These are phyloP conservation scores for Eumaeus atala DNA, from an alignment of 1,140 invertebrate genomes.

Conservation along the genomic window DNA sequence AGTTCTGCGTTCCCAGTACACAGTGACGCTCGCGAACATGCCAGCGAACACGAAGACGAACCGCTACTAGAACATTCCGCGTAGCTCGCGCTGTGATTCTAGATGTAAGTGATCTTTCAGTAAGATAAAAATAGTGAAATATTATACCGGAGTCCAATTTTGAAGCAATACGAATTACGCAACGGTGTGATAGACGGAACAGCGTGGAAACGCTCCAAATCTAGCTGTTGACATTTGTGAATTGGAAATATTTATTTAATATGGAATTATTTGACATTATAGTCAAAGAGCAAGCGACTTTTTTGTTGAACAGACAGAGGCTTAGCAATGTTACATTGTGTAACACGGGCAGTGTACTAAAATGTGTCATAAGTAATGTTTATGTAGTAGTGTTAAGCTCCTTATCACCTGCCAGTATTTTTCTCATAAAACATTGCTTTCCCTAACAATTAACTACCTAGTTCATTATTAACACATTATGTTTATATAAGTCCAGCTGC, in stretches of 20 bases:
- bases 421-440: constrained; percentile 2
- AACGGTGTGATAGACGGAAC: too few species aligned
- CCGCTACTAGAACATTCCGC: constrained; percentile 59
- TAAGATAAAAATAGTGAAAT: constrained; percentile 10
- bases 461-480: neutral
- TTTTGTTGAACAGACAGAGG: neutral
- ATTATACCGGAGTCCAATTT: constrained; percentile 4
- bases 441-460: neutral
- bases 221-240: constrained; percentile 1
- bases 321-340: constrained; percentile 2
- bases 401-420: too few species aligned
- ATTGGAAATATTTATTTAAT: neutral
- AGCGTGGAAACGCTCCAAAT: neutral
- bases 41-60: constrained; percentile 35
- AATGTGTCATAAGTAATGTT: constrained; percentile 5
- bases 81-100: constrained; percentile 55
- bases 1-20: constrained; percentile 32
- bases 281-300: constrained; percentile 5
- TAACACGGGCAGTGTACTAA: neutral
- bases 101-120: constrained; percentile 44
- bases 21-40: constrained; percentile 12
- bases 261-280: constrained; percentile 1
- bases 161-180: constrained; percentile 1
- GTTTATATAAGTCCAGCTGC: neutral
- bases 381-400: constrained; percentile 5